These are phyloP conservation scores for Ichneumoninae sp. DNA, from an alignment of 2,888 invertebrate genomes.

Conservation along the genomic window DNA sequence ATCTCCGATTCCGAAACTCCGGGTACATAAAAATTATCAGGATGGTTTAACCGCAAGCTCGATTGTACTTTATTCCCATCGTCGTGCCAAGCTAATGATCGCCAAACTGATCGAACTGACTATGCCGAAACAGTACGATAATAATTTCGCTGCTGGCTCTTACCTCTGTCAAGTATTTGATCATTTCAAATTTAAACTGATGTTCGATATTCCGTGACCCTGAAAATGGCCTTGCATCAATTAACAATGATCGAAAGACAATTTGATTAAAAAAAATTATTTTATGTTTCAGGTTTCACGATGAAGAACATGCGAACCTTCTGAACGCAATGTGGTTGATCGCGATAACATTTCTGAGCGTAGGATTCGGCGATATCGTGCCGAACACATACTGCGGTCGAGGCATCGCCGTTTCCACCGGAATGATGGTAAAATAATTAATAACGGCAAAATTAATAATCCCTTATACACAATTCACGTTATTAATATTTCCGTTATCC, in stretches of 20 bases:
- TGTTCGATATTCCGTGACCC: background rate
- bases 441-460: background rate
- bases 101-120: conserved; percentile 34
- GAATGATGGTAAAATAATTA: conserved; percentile 94
- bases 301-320: conserved; percentile 99
- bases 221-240: too few species aligned
- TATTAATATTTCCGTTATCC: background rate
- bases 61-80: conserved; percentile 36
- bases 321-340: conserved; percentile 99
- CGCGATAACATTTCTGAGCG: conserved; percentile 99
- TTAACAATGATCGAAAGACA: too few species aligned
- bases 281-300: conserved; percentile 92
- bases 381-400: conserved; percentile 99
- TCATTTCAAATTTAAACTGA: conserved; percentile 2
- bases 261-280: background rate
- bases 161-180: background rate
- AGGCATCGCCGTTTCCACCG: conserved; percentile 99
- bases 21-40: conserved; percentile 51
- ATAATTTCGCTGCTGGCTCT: conserved; percentile 2
- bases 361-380: conserved; percentile 99
- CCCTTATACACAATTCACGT: background rate
- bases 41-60: conserved; percentile 27
- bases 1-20: conserved; percentile 26
- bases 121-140: conserved; percentile 15
- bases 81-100: conserved; percentile 32